These are phyloP conservation scores for Sericinus montela DNA, from an alignment of 2,888 invertebrate species.

Conservation along the genomic window DNA sequence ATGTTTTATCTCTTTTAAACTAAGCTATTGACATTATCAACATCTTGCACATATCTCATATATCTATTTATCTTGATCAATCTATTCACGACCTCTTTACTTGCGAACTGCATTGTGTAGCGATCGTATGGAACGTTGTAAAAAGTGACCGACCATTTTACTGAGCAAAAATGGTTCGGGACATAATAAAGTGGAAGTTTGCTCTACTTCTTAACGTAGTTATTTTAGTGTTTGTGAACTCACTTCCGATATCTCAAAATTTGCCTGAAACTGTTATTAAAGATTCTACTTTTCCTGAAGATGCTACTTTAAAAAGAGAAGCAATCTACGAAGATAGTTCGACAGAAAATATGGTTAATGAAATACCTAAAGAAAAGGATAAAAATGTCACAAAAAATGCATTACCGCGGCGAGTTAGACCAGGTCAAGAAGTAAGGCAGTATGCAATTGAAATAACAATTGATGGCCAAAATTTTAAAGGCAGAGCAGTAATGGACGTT, in stretches of 20 bases:
- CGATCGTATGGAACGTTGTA: conserved; percentile 36
- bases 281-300: background rate
- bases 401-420: conserved; percentile 34
- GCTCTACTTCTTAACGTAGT: conserved; percentile 34
- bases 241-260: conserved; percentile 35
- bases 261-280: background rate
- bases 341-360: background rate
- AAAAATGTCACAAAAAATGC: conserved; percentile 22
- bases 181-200: conserved; percentile 46
- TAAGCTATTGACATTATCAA: conserved; percentile 37
- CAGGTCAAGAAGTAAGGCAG: conserved; percentile 37
- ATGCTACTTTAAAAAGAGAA: background rate
- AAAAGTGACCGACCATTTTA: conserved; percentile 34
- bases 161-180: conserved; percentile 47
- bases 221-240: conserved; percentile 37
- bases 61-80: conserved; percentile 11
- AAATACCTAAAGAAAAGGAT: conserved; percentile 10
- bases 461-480: conserved; percentile 37
- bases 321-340: background rate
- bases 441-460: conserved; percentile 43
- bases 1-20: conserved; percentile 11
- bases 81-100: conserved; percentile 32
- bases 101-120: conserved; percentile 27
- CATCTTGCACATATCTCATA: conserved; percentile 20
- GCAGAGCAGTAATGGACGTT: conserved; percentile 41